phyloP scores from a whole-genome alignment of 2,113 vertebrate genomes.

The Seriola dumerili region DNA sequence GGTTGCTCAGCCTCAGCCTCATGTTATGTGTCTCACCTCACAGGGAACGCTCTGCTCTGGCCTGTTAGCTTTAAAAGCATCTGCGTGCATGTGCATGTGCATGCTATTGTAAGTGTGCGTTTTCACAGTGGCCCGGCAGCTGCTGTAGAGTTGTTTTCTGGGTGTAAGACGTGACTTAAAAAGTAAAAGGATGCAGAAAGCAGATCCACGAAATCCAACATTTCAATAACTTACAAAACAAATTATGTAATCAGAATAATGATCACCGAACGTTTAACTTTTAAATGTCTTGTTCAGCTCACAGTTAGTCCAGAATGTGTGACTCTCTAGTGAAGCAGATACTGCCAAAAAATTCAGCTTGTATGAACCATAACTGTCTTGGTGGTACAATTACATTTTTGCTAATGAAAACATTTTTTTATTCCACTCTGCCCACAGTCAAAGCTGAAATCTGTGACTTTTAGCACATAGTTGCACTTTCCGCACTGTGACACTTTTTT shows the following conservation, averaged over 20 bases:
- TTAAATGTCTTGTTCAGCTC: conserved; percentile 45
- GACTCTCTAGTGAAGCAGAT: conserved; percentile 52
- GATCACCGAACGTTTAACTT: conserved; percentile 30
- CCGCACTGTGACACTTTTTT: neutral
- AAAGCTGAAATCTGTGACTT: neutral
- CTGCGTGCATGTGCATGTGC: neutral
- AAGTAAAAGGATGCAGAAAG: conserved; percentile 6
- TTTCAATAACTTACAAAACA: conserved; percentile 33
- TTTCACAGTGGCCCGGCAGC: neutral
- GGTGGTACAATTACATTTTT: neutral
- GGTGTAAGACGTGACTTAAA: neutral
- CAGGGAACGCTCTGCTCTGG: conserved; percentile 6
- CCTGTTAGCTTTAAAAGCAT: conserved; percentile 6
- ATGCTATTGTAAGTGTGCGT: neutral
- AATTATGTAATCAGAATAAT: conserved; percentile 64
- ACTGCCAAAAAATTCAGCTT: conserved; percentile 60
- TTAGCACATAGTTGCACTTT: neutral
- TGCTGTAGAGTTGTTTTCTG: neutral
- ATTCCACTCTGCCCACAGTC: neutral
- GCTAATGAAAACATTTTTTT: neutral
- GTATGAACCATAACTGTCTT: conserved; percentile 35
- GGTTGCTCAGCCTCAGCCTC: neutral
- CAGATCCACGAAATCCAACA: neutral
- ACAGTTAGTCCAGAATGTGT: conserved; percentile 67
- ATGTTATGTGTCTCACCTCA: conserved; percentile 28